Evolutionary conservation across 2,888 invertebrate genomes (phyloP).

Genomic region (Ormyrus pomaceus): DNA sequence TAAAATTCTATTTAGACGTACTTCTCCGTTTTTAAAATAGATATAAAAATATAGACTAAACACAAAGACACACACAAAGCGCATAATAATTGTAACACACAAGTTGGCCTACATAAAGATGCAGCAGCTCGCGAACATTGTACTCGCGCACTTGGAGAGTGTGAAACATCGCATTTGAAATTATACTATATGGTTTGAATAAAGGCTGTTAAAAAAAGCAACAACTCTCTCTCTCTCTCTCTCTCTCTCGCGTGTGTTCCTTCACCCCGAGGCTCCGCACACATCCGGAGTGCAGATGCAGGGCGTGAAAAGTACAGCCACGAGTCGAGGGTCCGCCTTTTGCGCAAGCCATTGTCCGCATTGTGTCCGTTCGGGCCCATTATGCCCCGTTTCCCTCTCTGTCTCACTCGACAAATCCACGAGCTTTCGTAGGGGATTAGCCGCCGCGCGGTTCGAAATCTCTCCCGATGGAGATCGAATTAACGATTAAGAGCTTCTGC

Average conservation of each 20-base stretch:
- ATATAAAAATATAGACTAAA: not conserved
- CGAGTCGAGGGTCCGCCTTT: conserved; percentile 57
- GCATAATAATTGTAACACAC: not conserved
- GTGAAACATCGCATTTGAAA: conserved; percentile 51
- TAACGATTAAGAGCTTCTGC: conserved; percentile 29
- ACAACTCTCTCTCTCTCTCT: not conserved
- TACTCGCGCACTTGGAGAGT: conserved; percentile 9
- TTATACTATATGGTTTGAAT: conserved; percentile 67
- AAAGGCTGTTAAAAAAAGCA: conserved; percentile 71
- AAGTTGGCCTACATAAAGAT: conserved; percentile 13
- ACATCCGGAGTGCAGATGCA: conserved; percentile 52
- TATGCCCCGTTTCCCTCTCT: too few species aligned
- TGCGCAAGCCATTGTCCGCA: conserved; percentile 44
- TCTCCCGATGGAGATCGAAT: conserved; percentile 27
- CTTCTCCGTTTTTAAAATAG: too few species aligned
- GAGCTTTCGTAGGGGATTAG: not conserved
- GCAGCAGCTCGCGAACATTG: conserved; percentile 16
- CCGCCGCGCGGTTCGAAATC: not conserved
- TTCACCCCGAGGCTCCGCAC: not conserved
- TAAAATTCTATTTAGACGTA: too few species aligned
- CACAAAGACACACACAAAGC: not conserved
- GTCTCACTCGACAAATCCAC: too few species aligned
- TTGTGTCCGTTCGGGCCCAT: conserved; percentile 16
- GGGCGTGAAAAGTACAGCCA: conserved; percentile 75
- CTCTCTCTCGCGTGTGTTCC: too few species aligned